These are phyloP conservation scores for Mixornis gularis DNA, from an alignment of 2,113 vertebrate species.

Conservation along the genomic window DNA sequence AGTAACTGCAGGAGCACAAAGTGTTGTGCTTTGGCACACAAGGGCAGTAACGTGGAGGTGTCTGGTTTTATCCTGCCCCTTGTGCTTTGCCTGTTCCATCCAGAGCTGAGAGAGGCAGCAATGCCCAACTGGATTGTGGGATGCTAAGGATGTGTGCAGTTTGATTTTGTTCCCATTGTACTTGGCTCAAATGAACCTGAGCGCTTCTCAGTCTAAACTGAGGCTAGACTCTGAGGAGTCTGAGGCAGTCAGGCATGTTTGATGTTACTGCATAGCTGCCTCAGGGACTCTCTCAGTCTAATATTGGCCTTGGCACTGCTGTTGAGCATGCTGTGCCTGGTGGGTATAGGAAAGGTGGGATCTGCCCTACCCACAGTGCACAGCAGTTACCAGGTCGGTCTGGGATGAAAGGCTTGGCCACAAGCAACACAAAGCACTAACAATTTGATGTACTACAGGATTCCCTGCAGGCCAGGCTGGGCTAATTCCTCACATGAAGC, in stretches of 20 bases:
- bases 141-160: background rate
- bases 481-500: background rate
- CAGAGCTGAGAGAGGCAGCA: background rate
- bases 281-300: rapidly evolving
- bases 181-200: background rate
- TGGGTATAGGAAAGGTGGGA: background rate
- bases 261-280: background rate
- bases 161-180: background rate
- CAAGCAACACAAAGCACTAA: background rate
- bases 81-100: background rate
- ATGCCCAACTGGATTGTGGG: background rate
- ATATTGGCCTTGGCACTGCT: background rate
- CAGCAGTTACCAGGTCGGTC: background rate
- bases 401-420: background rate
- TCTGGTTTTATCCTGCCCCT: background rate
- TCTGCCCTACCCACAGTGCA: background rate
- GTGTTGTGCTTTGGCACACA: background rate
- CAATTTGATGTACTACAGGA: background rate
- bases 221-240: background rate
- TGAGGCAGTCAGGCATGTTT: background rate
- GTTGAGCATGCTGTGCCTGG: background rate
- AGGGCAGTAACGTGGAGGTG: rapidly evolving
- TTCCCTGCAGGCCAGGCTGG: background rate
- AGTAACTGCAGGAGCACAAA: background rate
- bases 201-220: background rate